These are phyloP conservation scores for Heliconius hewitsoni DNA, from an alignment of 1,140 invertebrate genomes.

Conservation along the genomic window DNA sequence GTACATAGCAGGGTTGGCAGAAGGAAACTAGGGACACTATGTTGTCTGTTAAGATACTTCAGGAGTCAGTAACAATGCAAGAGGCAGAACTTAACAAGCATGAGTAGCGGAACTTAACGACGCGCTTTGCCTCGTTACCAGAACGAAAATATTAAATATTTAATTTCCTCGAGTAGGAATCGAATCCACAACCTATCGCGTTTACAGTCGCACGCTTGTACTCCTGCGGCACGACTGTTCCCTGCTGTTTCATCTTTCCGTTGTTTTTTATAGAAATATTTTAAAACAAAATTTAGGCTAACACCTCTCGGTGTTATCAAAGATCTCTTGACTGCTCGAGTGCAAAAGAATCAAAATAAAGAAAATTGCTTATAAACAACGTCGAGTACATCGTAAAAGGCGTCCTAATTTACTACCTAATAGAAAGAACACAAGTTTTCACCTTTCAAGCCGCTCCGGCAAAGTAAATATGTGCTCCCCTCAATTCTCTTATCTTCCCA, in stretches of 20 bases:
- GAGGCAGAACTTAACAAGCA: too few relatives aligned
- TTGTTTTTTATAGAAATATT: background rate
- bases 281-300: background rate
- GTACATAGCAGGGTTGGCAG: too few relatives aligned
- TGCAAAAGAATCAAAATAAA: conserved; percentile 34
- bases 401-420: conserved; percentile 40
- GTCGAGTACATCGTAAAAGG: conserved; percentile 35
- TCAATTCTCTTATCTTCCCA: conserved; percentile 28
- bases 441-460: conserved; percentile 36
- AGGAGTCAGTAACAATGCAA: too few relatives aligned
- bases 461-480: conserved; percentile 44
- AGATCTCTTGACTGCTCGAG: conserved; percentile 23
- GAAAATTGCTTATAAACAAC: conserved; percentile 36
- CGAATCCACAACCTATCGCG: too few relatives aligned
- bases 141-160: too few relatives aligned
- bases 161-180: too few relatives aligned
- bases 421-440: conserved; percentile 45
- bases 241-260: background rate
- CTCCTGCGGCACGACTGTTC: too few relatives aligned
- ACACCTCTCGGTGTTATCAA: background rate
- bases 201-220: too few relatives aligned
- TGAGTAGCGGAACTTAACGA: too few relatives aligned
- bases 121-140: too few relatives aligned
- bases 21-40: too few relatives aligned
- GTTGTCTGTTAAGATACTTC: too few relatives aligned